Evolutionary conservation across 2,888 invertebrate genomes (phyloP), one percentile per base, ranked within the genome.

Genomic region (Selenia dentaria): DNA sequence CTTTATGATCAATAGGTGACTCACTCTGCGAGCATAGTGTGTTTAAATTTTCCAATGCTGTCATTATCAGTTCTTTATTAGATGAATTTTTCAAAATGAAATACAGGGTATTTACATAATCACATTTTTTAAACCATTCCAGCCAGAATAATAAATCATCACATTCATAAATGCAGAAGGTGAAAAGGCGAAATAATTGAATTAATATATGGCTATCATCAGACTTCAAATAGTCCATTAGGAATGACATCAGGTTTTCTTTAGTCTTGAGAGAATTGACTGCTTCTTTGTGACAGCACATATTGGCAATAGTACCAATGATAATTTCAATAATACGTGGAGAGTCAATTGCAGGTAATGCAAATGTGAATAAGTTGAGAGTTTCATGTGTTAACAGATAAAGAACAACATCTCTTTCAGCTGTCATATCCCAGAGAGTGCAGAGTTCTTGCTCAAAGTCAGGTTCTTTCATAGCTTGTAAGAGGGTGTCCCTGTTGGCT

Each of bases 401-500:
- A 27, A 92, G 67, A 6, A 95, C 95, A 0, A 97, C 94, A 67
- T 96, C 96, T 54, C 92, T 92, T 59, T 96, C 95, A 0, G 94
- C 91, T 0, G 96, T 95, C 96, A 96, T 96, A 60, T 97, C 96
- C 97, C 97, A 97, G 0, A 97, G 74, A 3, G 93, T 93, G 67
- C 96, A 95, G 24, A 96, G 84, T 64, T 96, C 94, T 13, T 92
- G 92, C 83, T 96, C 96, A 33, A 96, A 83, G 0, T 93, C 83
- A 46, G 92, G 89, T 39, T 91, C 90, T 72, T 92, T 92, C 28
- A 93, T 81, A 56, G 92, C 89, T 37, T 93, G 91, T 28, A 90
- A 84, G 3, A 88, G 55, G 1, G 80, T 79, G 37, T 87, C 81
- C 25, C 88, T 67, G 63, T 93, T 86, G 0, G 91, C 91, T 8